These are phyloP conservation scores for Clarias gariepinus DNA, from an alignment of 2,113 vertebrate genomes.

Conservation along the genomic window DNA sequence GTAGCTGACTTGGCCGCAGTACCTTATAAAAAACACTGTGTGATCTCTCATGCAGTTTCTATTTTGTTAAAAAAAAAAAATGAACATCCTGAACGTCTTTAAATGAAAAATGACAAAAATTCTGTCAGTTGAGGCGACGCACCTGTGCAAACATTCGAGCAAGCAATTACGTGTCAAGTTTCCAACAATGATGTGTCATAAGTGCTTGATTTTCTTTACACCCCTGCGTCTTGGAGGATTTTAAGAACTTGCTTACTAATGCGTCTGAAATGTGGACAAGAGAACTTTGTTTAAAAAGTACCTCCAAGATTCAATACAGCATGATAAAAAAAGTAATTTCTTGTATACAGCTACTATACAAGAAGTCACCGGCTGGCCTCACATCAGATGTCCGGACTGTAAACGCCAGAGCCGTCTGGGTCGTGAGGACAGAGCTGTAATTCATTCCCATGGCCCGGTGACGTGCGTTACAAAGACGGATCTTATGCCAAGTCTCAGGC, in stretches of 20 bases:
- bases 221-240: neutral
- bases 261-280: neutral
- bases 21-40: neutral
- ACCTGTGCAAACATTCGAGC: neutral
- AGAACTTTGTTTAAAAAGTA: neutral
- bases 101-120: neutral
- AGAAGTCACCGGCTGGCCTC: neutral
- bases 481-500: slow-evolving; percentile 24
- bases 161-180: neutral
- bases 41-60: neutral
- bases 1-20: neutral
- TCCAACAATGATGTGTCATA: neutral
- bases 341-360: neutral
- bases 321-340: no score
- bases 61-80: neutral
- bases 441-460: slow-evolving; percentile 23
- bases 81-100: neutral
- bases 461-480: slow-evolving; percentile 22
- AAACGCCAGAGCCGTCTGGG: slow-evolving; percentile 21
- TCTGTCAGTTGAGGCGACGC: neutral
- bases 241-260: no score
- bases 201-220: slow-evolving; percentile 6
- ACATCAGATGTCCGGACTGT: slow-evolving; percentile 15
- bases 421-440: slow-evolving; percentile 40
- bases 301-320: neutral